Percentiles rank a stretch among this genome's conserved stretches.
Evolutionary conservation across 1,140 invertebrate genomes (phyloP).

Genomic region (Goniozus legneri): DNA sequence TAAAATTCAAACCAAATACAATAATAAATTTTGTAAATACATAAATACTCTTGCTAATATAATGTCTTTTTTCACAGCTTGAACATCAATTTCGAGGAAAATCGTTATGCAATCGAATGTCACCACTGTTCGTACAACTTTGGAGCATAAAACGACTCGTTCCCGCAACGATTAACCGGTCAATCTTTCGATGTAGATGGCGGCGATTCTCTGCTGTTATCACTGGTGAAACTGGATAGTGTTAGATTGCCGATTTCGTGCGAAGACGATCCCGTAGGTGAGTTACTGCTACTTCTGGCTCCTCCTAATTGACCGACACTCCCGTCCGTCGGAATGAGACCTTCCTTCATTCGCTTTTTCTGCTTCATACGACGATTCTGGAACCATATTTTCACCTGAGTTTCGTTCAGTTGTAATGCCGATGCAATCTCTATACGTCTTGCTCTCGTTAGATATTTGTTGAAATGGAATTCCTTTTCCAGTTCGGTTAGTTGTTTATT

Average conservation of each 20-base stretch:
- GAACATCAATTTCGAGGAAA: no score
- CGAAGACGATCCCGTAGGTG: conserved; percentile 46
- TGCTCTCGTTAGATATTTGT: conserved; percentile 96
- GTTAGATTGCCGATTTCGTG: conserved; percentile 30
- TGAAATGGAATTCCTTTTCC: conserved; percentile 99
- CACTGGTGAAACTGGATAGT: conserved; percentile 37
- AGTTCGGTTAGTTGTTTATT: conserved; percentile 98
- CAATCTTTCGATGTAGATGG: conserved; percentile 41
- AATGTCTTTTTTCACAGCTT: no score
- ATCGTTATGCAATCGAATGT: no score
- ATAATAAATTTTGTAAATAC: no score
- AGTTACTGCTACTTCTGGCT: conserved; percentile 52
- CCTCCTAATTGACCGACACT: conserved; percentile 35
- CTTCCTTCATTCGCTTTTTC: conserved; percentile 91
- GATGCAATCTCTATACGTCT: conserved; percentile 96
- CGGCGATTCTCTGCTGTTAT: conserved; percentile 47
- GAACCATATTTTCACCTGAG: conserved; percentile 81
- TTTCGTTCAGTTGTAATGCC: conserved; percentile 93
- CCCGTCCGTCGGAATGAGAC: conserved; percentile 69
- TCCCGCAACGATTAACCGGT: conserved; percentile 26
- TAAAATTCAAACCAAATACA: no score
- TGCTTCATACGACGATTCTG: conserved; percentile 92
- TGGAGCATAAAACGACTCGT: conserved; percentile 15
- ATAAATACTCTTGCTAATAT: no score
- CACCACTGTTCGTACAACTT: conserved; percentile 15